Percentiles rank a stretch among this genome's conserved stretches.
These are phyloP conservation scores for Sorex maritimensis DNA, from an alignment of 2,797 vertebrate genomes.

Conservation along the genomic window DNA sequence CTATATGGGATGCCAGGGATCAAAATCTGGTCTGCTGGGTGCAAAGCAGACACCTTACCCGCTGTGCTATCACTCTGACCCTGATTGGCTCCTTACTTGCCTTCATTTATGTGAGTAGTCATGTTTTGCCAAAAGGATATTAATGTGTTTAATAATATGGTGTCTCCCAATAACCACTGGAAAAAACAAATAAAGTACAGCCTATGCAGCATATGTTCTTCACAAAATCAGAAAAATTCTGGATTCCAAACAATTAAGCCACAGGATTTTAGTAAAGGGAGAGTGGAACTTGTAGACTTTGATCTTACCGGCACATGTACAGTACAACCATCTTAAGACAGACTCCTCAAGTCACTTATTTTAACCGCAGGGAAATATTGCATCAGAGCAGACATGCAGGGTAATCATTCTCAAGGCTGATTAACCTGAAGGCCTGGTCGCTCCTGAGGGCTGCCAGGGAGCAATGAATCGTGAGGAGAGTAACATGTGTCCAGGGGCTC, in stretches of 20 bases:
- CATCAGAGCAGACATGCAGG: neutral
- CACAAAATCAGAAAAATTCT: constrained; percentile 45
- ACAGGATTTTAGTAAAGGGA: constrained; percentile 53
- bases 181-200: neutral
- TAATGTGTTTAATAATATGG: constrained; percentile 6
- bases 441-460: constrained; percentile 6
- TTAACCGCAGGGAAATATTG: constrained; percentile 23
- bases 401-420: neutral
- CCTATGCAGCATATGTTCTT: neutral
- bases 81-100: constrained; percentile 9
- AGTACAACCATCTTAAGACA: neutral
- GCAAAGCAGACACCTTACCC: too few species aligned
- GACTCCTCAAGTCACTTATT: constrained; percentile 21
- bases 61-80: too few species aligned
- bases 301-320: neutral
- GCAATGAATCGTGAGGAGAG: neutral
- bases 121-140: constrained; percentile 30
- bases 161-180: neutral
- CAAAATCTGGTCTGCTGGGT: too few species aligned
- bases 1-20: too few species aligned
- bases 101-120: neutral
- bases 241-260: constrained; percentile 33
- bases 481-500: neutral
- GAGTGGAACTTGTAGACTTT: neutral
- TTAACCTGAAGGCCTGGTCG: constrained; percentile 46